Percentiles rank a stretch among this genome's conserved stretches.
phyloP scores from a whole-genome alignment of 2,888 invertebrate species.

The Xylota segnis region DNA sequence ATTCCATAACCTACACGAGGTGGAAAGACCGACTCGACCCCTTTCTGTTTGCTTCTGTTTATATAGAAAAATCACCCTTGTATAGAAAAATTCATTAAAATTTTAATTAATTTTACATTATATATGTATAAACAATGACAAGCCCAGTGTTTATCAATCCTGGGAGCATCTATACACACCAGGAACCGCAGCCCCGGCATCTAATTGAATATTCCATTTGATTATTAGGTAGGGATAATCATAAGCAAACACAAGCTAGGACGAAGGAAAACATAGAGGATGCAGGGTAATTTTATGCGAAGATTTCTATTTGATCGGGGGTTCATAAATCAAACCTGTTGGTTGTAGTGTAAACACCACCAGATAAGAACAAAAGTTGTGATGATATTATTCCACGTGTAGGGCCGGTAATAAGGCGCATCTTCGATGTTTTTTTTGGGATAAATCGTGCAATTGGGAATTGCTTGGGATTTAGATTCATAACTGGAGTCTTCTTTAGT shows the following conservation, averaged over 20 bases:
- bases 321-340: background rate
- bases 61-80: background rate
- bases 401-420: too few relatives aligned
- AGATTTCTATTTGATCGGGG: background rate
- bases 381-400: background rate
- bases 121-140: conserved; percentile 11
- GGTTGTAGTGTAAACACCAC: background rate
- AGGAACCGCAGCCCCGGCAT: background rate
- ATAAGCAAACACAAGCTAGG: conserved; percentile 3
- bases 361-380: background rate
- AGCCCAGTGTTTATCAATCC: background rate
- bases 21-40: background rate
- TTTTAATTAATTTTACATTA: conserved; percentile 4
- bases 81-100: background rate
- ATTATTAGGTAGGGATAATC: conserved; percentile 10
- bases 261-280: background rate
- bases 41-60: background rate
- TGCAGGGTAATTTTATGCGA: background rate
- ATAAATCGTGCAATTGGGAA: too few relatives aligned
- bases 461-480: too few relatives aligned
- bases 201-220: conserved; percentile 15
- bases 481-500: too few relatives aligned
- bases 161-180: background rate
- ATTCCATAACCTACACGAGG: too few relatives aligned
- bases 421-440: too few relatives aligned